Percentiles rank a stretch among this genome's conserved stretches.
Conservation (phyloP, 2,888 invertebrate genomes). For the Saturnia pavonia region DNA sequence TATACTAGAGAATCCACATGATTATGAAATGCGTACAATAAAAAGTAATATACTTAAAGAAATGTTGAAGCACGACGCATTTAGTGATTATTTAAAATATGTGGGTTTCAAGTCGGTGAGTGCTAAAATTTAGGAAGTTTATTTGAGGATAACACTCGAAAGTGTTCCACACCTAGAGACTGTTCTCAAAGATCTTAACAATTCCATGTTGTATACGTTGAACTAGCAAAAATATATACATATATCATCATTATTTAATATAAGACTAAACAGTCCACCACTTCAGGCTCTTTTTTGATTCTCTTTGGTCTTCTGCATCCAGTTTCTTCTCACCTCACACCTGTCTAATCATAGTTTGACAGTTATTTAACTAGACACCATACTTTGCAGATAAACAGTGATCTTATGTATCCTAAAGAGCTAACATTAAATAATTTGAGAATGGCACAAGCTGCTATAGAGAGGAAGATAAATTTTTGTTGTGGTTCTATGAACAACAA, state of each 20-base stretch:
- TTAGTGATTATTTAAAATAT: slow-evolving; percentile 66
- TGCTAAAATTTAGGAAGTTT: slow-evolving; percentile 16
- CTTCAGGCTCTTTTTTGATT: neutral
- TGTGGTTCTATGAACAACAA: slow-evolving; percentile 43
- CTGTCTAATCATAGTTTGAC: neutral
- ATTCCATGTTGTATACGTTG: neutral
- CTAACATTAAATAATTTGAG: slow-evolving; percentile 54
- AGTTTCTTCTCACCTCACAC: neutral
- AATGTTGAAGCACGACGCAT: slow-evolving; percentile 46
- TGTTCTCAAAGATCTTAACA: neutral
- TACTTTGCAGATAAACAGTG: slow-evolving; percentile 48
- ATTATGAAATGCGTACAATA: slow-evolving; percentile 55
- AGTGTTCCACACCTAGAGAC: neutral
- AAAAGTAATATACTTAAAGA: slow-evolving; percentile 52
- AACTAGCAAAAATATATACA: neutral
- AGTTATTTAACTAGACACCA: neutral
- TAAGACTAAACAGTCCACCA: neutral
- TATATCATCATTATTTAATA: neutral
- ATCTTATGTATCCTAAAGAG: slow-evolving; percentile 56
- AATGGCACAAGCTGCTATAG: slow-evolving; percentile 61
- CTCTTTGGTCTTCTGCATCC: neutral
- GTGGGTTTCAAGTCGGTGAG: slow-evolving; percentile 67
- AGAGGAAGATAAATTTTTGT: slow-evolving; percentile 66
- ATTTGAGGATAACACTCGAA: neutral
- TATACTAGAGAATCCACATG: slow-evolving; percentile 70